These are phyloP conservation scores for Agonopterix heracliana DNA, from an alignment of 2,888 invertebrate species.

Conservation along the genomic window DNA sequence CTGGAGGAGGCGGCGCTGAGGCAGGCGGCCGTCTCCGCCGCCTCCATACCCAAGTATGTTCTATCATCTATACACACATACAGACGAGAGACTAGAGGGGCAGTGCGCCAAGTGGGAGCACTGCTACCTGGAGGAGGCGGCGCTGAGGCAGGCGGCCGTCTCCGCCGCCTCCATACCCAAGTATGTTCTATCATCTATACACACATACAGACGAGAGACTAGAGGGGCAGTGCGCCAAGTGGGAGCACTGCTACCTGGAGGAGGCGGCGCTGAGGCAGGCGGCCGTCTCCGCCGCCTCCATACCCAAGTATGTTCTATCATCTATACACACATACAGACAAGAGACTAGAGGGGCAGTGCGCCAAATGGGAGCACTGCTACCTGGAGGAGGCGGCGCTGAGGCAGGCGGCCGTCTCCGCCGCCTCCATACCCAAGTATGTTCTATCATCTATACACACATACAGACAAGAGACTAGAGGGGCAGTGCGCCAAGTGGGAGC, in stretches of 20 bases:
- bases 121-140: conserved; percentile 87
- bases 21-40: conserved; percentile 84
- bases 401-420: conserved; percentile 84
- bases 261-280: conserved; percentile 85
- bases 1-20: conserved; percentile 86
- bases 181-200: conserved; percentile 39
- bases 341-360: conserved; percentile 82
- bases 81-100: conserved; percentile 79
- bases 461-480: conserved; percentile 79
- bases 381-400: conserved; percentile 85
- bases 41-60: conserved; percentile 79
- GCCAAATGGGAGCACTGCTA: conserved; percentile 92
- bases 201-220: conserved; percentile 66
- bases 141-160: conserved; percentile 82
- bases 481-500: conserved; percentile 91
- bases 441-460: too few species aligned
- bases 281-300: conserved; percentile 83
- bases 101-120: conserved; percentile 92
- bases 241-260: conserved; percentile 90
- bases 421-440: conserved; percentile 80
- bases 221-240: conserved; percentile 88
- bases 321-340: conserved; percentile 41
- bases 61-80: too few species aligned
- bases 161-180: conserved; percentile 83
- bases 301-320: conserved; percentile 72